Base-by-base conservation (phyloP, 2,113 vertebrate species). In the Rhadina sibilatrix region DNA sequence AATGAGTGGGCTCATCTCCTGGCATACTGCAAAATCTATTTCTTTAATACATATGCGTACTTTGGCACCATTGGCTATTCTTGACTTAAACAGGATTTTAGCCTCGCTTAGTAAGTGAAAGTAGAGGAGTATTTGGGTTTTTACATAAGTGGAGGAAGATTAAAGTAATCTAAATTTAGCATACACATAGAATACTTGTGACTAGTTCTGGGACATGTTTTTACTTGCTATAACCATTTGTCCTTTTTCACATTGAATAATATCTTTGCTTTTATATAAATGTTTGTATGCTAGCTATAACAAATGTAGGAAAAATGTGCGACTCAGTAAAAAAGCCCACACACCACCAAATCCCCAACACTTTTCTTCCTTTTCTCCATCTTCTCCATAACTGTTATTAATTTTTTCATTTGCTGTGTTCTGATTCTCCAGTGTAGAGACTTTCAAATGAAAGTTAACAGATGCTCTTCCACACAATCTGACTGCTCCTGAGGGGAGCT, bases 401-500 rank as follows among this genome's bases (percentile, higher is more conserved):
- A 53, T 87, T 69, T 87, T 78, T 92, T 60, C 42, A 46, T 81
- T 77, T 37, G 3, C 68, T 82, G 4, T 60, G 37, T 92, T 87
- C 83, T 69, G 83, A 91, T 90, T 87, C 89, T 97, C 69, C 54
- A 77, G 38, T 30, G 79, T 77, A 81, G 88, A 90, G 78, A 31
- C 63, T 95, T 94, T 81, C 74, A 90, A 65, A 93, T 95, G 83
- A 96, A 83, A 96, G 81, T 96, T 96, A 97, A 74, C 94, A 96
- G 95, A 96, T 95, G 89, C 92, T 89, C 23, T 87, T 93, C 57
- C 90, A 87, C 75, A 65, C 37, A 92, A 79, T 90, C 82, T 52
- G 77, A 87, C 89, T 90, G 70, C 92, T 96, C 88, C 93, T 96
- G 82, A 83, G 95, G 94, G 84, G 89, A 94, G 68, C 89, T 94